Base-by-base conservation (phyloP, 2,888 invertebrate genomes). In the Parelbella ahira region DNA sequence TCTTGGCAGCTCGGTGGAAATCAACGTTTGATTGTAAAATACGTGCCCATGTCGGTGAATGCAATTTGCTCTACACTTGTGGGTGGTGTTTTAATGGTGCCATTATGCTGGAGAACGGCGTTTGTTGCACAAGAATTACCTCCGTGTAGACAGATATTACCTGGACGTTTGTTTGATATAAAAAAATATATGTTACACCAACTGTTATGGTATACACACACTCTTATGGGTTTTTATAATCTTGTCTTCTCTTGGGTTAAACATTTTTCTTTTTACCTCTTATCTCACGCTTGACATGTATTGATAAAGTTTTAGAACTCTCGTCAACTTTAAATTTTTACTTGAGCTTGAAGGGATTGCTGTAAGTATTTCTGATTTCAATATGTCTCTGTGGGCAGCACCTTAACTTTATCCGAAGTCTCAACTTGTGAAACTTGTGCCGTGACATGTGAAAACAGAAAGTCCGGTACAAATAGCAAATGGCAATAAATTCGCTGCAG, bases 1-100 rank as follows among this genome's bases (percentile, higher is more conserved):
- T 67, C 73, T 68, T 75, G 73, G 75, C 77, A 76, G 76, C 72
- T 65, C 60, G 60, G 63, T 63, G 69, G 78, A 79, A 83, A 82
- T 83, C 80, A 83, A 80, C 78, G 74, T 83, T 80, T 79, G 82
- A 81, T 83, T 81, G 81, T 82, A 73, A 74, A 73, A 77, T 79
- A 76, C 75, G 70, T 63, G 70, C 69, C 72, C 69, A 73, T 75
- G 77, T 75, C 73, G 69, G 76, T 71, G 69, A 75, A 77, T 76
- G 80, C 80, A 82, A 82, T 81, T 83, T 81, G 79, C 73, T 73
- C 65, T 63, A 70, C 71, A 73, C 74, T 76, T 72, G 84, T 84
- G 83, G 86, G 84, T 79, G 80, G 78, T 68, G 74, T 79, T 82
- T 82, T 82, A 83, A 83, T 83, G 72, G 74, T 63, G 65, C 75